Conservation (phyloP, 2,113 vertebrate species). For the Perca flavescens region DNA sequence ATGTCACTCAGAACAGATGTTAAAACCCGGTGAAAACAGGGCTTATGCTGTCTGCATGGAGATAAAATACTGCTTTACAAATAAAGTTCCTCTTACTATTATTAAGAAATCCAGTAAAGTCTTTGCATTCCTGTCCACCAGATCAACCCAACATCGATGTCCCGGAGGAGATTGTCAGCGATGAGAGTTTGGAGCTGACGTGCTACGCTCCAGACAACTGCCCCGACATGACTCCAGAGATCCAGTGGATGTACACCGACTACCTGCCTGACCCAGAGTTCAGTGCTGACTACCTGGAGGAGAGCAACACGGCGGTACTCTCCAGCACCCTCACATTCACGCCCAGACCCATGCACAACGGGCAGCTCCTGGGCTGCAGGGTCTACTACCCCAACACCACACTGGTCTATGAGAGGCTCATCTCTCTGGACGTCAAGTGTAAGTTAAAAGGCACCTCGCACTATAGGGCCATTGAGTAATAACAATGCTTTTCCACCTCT, state of each 20-base stretch:
- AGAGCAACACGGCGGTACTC: constrained; percentile 87
- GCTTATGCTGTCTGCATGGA: not conserved
- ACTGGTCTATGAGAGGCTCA: constrained; percentile 87
- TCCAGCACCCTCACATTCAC: constrained; percentile 89
- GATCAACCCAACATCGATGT: constrained; percentile 90
- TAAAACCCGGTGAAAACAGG: no score
- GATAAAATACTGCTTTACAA: constrained; percentile 4
- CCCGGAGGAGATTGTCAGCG: constrained; percentile 89
- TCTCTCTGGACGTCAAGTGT: constrained; percentile 92
- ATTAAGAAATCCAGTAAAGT: not conserved
- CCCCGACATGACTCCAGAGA: constrained; percentile 89
- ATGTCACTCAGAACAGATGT: no score
- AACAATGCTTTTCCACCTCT: not conserved
- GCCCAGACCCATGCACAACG: constrained; percentile 88
- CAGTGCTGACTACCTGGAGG: constrained; percentile 84
- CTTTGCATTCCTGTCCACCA: constrained; percentile 53
- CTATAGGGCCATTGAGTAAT: not conserved
- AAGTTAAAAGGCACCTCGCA: constrained; percentile 68
- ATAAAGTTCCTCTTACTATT: not conserved
- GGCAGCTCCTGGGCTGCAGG: constrained; percentile 89
- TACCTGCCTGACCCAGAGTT: constrained; percentile 87
- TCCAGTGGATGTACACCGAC: constrained; percentile 91
- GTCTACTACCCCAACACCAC: constrained; percentile 89
- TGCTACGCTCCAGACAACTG: constrained; percentile 93
- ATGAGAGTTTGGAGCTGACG: constrained; percentile 87